These are phyloP conservation scores for Autographa gamma DNA, from an alignment of 2,888 invertebrate species.

Conservation along the genomic window DNA sequence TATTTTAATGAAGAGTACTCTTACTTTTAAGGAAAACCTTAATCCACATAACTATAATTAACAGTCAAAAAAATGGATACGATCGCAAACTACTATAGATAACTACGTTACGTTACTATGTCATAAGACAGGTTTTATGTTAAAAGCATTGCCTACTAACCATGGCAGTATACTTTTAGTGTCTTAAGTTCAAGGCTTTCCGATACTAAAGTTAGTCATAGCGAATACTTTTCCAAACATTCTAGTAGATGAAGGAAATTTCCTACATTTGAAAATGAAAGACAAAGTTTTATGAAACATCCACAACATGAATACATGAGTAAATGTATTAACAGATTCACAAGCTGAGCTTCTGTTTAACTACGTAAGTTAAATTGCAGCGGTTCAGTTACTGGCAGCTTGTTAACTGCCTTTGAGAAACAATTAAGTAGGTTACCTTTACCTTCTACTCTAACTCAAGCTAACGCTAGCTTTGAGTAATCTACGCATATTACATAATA, in stretches of 20 bases:
- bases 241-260: neutral
- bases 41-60: too few species aligned
- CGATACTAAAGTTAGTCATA: neutral
- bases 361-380: conserved; percentile 23
- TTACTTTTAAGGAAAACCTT: too few species aligned
- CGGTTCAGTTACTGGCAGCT: conserved; percentile 1
- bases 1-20: too few species aligned
- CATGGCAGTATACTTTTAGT: conserved; percentile 12
- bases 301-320: neutral
- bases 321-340: neutral
- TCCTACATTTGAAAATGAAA: too few species aligned
- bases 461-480: conserved; percentile 9
- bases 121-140: neutral
- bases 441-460: conserved; percentile 6
- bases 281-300: too few species aligned
- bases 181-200: conserved; percentile 10
- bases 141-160: neutral
- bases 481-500: neutral
- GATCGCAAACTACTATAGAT: neutral
- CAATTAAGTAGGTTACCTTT: conserved; percentile 24
- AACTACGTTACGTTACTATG: neutral
- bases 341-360: conserved; percentile 8
- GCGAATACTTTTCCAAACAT: neutral
- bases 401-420: conserved; percentile 31
- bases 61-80: too few species aligned